phyloP scores from a whole-genome alignment of 2,797 vertebrate genomes.

The Malacoraja senta region DNA sequence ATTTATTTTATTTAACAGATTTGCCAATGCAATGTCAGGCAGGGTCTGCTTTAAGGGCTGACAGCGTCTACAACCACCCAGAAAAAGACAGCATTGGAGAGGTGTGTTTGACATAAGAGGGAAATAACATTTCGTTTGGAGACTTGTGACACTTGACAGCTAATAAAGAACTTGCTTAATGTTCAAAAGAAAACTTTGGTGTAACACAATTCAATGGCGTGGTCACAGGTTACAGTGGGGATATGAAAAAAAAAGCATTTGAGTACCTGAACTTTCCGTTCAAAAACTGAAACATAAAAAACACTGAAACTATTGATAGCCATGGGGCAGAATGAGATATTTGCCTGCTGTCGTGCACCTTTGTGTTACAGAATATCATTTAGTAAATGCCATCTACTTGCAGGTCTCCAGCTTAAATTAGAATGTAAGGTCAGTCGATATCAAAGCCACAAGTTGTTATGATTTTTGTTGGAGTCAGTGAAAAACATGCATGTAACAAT shows the following conservation, averaged over 20 bases:
- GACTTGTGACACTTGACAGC: slow-evolving; percentile 14
- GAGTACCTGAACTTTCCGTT: background rate
- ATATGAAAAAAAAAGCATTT: background rate
- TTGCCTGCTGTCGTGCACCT: background rate
- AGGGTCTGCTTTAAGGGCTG: background rate
- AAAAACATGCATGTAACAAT: slow-evolving; percentile 30
- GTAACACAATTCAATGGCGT: background rate
- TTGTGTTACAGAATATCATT: background rate
- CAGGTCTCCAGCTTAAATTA: slow-evolving; percentile 18
- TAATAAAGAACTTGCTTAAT: slow-evolving; percentile 18
- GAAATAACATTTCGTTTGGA: background rate
- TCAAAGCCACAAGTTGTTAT: slow-evolving; percentile 28
- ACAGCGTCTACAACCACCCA: background rate
- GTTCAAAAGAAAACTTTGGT: background rate
- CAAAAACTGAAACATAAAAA: slow-evolving; percentile 1
- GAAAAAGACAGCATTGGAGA: background rate
- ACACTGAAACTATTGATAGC: background rate
- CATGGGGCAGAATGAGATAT: background rate
- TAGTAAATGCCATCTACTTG: background rate
- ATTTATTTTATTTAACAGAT: background rate
- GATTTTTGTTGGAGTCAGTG: slow-evolving; percentile 23
- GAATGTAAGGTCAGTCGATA: background rate
- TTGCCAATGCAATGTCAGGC: background rate
- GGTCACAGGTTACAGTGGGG: background rate
- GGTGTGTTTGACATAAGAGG: background rate